Percentiles rank a stretch among this genome's conserved stretches.
These are phyloP conservation scores for Sylvia atricapilla DNA, from an alignment of 2,113 vertebrate genomes.

Conservation along the genomic window DNA sequence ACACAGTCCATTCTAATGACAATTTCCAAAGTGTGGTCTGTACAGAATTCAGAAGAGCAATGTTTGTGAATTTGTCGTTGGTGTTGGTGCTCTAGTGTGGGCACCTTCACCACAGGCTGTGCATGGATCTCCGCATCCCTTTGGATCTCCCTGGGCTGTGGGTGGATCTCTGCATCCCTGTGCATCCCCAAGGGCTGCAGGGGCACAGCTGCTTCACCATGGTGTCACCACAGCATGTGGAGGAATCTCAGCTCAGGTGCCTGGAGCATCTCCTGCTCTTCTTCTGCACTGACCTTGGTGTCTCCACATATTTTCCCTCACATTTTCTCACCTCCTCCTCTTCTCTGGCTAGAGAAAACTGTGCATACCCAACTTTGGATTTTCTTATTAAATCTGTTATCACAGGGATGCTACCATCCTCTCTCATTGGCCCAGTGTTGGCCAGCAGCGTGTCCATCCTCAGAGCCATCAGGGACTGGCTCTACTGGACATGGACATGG, in stretches of 20 bases:
- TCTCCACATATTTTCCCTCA: no score
- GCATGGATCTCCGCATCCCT: background rate
- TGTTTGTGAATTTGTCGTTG: background rate
- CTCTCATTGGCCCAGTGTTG: rapidly evolving
- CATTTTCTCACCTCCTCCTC: background rate
- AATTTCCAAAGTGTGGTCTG: background rate
- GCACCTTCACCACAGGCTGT: background rate
- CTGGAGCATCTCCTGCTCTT: background rate
- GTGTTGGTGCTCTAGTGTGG: rapidly evolving
- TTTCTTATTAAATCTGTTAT: background rate
- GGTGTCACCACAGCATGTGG: background rate
- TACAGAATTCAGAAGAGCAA: background rate
- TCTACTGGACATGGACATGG: background rate
- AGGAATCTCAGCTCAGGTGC: rapidly evolving
- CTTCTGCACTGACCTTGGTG: background rate
- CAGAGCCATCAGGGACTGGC: no score
- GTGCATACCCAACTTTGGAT: no score
- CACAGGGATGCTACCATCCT: background rate
- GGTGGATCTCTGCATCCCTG: background rate
- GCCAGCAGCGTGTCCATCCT: background rate
- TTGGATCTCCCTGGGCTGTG: background rate
- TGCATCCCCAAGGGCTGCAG: background rate
- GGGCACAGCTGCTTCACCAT: background rate
- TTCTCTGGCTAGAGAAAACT: background rate
- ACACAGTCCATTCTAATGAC: background rate